These are phyloP conservation scores for Hydrolagus colliei DNA, from an alignment of 2,797 vertebrate genomes.

Conservation along the genomic window DNA sequence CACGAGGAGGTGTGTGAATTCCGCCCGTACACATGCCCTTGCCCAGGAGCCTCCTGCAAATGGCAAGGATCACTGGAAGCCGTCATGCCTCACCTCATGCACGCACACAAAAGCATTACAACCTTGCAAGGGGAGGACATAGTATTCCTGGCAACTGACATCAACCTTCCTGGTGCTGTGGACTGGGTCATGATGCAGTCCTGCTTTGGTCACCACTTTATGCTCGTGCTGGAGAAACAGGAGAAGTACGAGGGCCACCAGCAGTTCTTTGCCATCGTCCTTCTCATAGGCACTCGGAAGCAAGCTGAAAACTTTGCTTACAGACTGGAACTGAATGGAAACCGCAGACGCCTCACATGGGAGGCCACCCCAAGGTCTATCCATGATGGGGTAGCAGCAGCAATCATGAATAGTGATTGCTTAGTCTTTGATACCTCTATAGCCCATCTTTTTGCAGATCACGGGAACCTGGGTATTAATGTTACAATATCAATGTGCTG, in stretches of 20 bases:
- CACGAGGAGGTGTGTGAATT: conserved; percentile 61
- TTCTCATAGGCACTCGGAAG: conserved; percentile 66
- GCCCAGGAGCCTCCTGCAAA: conserved; percentile 60
- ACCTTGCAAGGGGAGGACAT: conserved; percentile 63
- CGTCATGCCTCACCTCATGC: conserved; percentile 63
- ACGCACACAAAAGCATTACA: conserved; percentile 61
- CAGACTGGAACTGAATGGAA: conserved; percentile 66
- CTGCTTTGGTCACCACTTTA: conserved; percentile 61
- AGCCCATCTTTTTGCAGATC: conserved; percentile 66
- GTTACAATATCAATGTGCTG: conserved; percentile 73
- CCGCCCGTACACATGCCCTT: conserved; percentile 59
- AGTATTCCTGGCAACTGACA: conserved; percentile 62
- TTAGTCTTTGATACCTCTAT: conserved; percentile 68
- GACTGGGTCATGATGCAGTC: conserved; percentile 70
- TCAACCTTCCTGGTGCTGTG: conserved; percentile 57
- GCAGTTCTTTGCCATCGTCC: conserved; percentile 70
- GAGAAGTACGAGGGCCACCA: conserved; percentile 65
- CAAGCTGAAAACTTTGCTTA: conserved; percentile 69
- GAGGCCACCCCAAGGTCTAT: conserved; percentile 69
- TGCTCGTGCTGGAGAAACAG: conserved; percentile 64
- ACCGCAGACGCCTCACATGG: conserved; percentile 68
- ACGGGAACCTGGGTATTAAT: conserved; percentile 68
- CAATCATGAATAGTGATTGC: conserved; percentile 72
- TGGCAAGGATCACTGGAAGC: conserved; percentile 61
- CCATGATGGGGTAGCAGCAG: conserved; percentile 64